Conservation (phyloP, 2,113 vertebrate genomes). For the Sarotherodon lohbergeri region DNA sequence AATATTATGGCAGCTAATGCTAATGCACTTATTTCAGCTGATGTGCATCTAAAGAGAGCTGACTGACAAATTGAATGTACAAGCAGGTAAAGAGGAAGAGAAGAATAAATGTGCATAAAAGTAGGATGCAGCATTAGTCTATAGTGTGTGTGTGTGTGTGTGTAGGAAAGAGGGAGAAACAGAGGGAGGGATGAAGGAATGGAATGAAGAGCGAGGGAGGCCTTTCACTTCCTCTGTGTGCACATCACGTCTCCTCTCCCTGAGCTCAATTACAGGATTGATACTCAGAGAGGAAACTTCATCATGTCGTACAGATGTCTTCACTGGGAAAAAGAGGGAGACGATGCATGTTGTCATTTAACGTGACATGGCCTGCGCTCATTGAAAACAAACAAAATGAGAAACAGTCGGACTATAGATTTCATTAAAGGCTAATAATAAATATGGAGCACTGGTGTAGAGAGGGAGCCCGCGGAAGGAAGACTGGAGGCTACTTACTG, state of each 20-base stretch:
- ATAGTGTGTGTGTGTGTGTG: neutral
- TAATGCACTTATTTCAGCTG: slow-evolving; percentile 48
- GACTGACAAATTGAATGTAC: slow-evolving; percentile 41
- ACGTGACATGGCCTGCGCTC: slow-evolving; percentile 51
- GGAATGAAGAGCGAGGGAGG: neutral
- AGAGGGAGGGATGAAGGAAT: neutral
- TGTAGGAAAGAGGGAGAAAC: neutral
- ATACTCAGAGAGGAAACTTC: slow-evolving; percentile 77
- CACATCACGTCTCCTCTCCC: slow-evolving; percentile 68
- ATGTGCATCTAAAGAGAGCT: slow-evolving; percentile 41
- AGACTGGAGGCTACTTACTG: neutral
- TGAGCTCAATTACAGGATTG: slow-evolving; percentile 78
- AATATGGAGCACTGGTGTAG: neutral
- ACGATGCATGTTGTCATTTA: slow-evolving; percentile 63
- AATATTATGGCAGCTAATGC: slow-evolving; percentile 26
- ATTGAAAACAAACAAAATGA: slow-evolving; percentile 43
- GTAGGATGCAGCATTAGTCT: neutral
- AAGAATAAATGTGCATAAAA: neutral
- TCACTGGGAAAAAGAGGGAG: slow-evolving; percentile 63
- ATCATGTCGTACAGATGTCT: slow-evolving; percentile 79
- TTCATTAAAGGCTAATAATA: slow-evolving; percentile 34
- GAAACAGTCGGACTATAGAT: slow-evolving; percentile 43
- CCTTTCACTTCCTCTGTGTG: slow-evolving; percentile 63
- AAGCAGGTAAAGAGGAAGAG: slow-evolving; percentile 23
- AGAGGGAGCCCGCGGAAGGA: neutral